phyloP scores from a whole-genome alignment of 2,888 invertebrate species.

The Nomada lathburiana region DNA sequence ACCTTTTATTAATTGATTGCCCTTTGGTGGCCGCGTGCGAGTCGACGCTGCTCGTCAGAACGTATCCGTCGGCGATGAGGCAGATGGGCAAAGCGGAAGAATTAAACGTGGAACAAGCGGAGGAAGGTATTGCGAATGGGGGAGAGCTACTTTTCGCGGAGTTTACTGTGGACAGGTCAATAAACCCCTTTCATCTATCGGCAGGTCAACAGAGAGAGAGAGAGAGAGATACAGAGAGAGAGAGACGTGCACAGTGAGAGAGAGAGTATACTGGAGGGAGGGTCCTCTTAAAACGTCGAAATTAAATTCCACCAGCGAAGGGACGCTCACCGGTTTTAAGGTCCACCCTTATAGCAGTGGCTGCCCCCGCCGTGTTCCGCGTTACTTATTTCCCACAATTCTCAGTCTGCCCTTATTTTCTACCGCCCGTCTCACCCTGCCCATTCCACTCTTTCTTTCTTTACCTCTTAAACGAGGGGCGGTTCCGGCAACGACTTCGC shows the following conservation, averaged over 20 bases:
- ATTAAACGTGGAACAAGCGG: not conserved
- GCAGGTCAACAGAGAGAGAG: conserved; percentile 47
- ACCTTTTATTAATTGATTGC: conserved; percentile 82
- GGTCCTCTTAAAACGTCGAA: conserved; percentile 80
- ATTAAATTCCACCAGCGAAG: conserved; percentile 80
- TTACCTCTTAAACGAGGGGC: conserved; percentile 69
- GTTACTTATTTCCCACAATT: conserved; percentile 81
- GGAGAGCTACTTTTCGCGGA: conserved; percentile 65
- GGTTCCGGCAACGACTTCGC: conserved; percentile 55
- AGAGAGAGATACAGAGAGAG: conserved; percentile 52
- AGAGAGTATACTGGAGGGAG: conserved; percentile 50
- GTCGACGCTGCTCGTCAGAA: not conserved
- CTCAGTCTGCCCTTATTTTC: conserved; percentile 75
- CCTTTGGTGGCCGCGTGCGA: conserved; percentile 65
- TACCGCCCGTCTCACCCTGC: conserved; percentile 56
- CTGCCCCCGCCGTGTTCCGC: conserved; percentile 63
- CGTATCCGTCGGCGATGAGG: conserved; percentile 8
- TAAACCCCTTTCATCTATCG: conserved; percentile 76
- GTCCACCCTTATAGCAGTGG: conserved; percentile 65
- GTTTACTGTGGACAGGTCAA: conserved; percentile 73
- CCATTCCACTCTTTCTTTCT: conserved; percentile 52
- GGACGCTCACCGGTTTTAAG: conserved; percentile 71
- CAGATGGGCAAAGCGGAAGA: conserved; percentile 12
- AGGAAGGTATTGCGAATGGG: conserved; percentile 23
- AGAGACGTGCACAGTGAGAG: conserved; percentile 31